phyloP scores from a whole-genome alignment of 2,888 invertebrate genomes.

The Ornithoptera priamus region DNA sequence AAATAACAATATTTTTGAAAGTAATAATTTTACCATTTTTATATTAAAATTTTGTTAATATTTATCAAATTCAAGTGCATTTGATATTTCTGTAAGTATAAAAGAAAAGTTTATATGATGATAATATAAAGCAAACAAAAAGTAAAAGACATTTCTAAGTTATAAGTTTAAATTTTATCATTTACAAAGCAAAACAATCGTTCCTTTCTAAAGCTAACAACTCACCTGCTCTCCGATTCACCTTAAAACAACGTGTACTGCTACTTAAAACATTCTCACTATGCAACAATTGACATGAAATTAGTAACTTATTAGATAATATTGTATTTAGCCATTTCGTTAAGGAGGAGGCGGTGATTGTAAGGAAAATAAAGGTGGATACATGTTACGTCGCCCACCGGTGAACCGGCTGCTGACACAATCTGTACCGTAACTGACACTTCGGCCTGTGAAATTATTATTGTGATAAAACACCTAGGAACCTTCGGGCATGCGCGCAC shows the following conservation, averaged over 20 bases:
- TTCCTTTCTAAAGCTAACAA: conserved; percentile 30
- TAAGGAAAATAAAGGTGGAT: conserved; percentile 40
- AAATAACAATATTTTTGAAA: too few relatives aligned
- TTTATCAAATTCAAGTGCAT: too few relatives aligned
- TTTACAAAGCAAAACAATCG: conserved; percentile 36
- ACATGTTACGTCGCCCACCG: conserved; percentile 59
- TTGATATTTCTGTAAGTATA: too few relatives aligned
- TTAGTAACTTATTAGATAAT: conserved; percentile 43
- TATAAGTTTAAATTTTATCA: neutral
- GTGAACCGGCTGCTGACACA: conserved; percentile 57
- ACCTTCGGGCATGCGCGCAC: conserved; percentile 62
- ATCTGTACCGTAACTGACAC: conserved; percentile 66
- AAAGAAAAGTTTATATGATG: too few relatives aligned
- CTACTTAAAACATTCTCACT: conserved; percentile 54
- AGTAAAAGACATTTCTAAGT: too few relatives aligned
- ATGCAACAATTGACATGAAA: conserved; percentile 68
- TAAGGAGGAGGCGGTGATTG: conserved; percentile 41
- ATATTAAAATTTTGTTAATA: too few relatives aligned
- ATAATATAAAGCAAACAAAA: too few relatives aligned
- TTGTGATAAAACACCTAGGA: conserved; percentile 49
- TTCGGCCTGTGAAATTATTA: conserved; percentile 49
- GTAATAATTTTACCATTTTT: too few relatives aligned
- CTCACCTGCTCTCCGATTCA: conserved; percentile 49
- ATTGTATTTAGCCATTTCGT: conserved; percentile 45
- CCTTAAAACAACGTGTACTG: conserved; percentile 50